A percentile compares a stretch with the other conserved stretches of the same genome.
Conservation (phyloP, 2,113 vertebrate genomes). For the Opisthocomus hoazin region DNA sequence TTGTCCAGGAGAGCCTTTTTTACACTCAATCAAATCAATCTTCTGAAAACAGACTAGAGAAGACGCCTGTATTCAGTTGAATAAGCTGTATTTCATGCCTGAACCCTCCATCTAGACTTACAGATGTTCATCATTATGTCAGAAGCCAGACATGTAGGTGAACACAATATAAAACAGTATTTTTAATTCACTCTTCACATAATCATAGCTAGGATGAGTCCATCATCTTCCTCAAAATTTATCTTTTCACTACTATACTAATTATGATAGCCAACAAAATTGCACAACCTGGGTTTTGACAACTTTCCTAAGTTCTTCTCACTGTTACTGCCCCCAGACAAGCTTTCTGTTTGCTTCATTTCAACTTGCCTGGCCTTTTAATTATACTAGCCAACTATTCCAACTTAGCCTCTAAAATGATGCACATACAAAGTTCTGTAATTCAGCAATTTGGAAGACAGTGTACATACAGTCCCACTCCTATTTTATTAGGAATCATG, state of each 20-base stretch:
- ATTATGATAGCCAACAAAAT: background rate
- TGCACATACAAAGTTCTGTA: background rate
- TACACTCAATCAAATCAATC: background rate
- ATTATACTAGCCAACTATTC: background rate
- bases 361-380: background rate
- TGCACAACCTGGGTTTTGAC: background rate
- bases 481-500: background rate
- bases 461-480: background rate
- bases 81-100: background rate
- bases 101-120: background rate
- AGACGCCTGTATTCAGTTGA: background rate
- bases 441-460: background rate
- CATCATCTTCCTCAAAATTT: background rate
- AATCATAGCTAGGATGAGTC: background rate
- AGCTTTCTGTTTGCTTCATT: background rate
- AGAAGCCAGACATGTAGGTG: background rate
- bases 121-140: background rate
- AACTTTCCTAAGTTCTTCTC: background rate
- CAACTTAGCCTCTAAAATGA: background rate
- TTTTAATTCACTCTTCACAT: background rate
- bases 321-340: background rate
- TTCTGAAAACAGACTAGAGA: background rate
- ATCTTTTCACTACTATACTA: background rate
- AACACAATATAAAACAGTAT: background rate
- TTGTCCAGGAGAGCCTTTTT: background rate